Conservation (phyloP, 2,888 invertebrate species). For the Calliphora vomitoria region DNA sequence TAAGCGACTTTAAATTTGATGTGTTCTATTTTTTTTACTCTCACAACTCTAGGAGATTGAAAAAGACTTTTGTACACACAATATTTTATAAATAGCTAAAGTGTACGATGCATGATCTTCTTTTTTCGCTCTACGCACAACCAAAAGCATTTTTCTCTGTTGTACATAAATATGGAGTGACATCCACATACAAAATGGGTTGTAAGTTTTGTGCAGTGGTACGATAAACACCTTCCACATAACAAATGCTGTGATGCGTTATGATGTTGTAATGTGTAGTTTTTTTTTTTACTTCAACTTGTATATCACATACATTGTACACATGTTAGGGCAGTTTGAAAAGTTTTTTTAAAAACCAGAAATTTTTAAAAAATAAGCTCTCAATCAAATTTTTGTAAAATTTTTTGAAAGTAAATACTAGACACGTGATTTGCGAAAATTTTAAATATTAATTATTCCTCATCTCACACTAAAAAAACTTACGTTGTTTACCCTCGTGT, state of each 20-base stretch:
- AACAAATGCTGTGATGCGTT: constrained; percentile 43
- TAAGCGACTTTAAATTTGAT: not conserved
- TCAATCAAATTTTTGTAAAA: no score
- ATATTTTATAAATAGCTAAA: constrained; percentile 11
- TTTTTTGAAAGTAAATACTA: no score
- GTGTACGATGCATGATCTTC: not conserved
- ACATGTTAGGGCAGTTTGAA: no score
- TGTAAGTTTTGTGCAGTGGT: not conserved
- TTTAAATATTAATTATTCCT: no score
- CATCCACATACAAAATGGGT: not conserved
- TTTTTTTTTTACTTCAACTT: constrained; percentile 4
- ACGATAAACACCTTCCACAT: constrained; percentile 16
- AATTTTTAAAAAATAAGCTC: no score
- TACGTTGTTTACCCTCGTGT: no score
- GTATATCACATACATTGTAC: no score
- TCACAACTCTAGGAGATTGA: not conserved
- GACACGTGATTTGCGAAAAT: no score
- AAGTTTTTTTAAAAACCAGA: no score
- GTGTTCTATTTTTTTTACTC: not conserved
- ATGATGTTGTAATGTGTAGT: constrained; percentile 37
- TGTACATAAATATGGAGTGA: not conserved
- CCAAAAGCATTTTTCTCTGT: not conserved
- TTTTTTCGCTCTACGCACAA: not conserved
- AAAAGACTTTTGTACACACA: not conserved
- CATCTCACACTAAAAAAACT: no score